Evolutionary conservation across 2,797 vertebrate species (phyloP).

Genomic region (Strix occidentalis): DNA sequence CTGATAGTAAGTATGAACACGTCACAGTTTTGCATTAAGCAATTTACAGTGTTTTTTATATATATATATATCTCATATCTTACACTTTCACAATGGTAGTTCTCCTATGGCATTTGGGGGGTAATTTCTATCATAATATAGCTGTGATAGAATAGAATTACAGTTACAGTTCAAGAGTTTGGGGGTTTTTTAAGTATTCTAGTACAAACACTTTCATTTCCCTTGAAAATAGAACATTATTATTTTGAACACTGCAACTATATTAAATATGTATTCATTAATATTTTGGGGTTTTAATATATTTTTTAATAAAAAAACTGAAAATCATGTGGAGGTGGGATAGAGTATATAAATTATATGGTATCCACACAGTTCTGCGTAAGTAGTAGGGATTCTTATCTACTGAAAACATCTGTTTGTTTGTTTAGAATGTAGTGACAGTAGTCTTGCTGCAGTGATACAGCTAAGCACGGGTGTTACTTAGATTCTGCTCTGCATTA

Average conservation of each 20-base stretch:
- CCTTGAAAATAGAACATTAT: background rate
- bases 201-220: background rate
- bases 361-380: background rate
- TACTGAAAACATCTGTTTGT: background rate
- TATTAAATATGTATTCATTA: background rate
- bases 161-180: background rate
- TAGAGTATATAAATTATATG: background rate
- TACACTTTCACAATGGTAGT: background rate
- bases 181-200: background rate
- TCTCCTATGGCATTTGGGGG: background rate
- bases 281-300: background rate
- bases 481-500: background rate
- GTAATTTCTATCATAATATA: background rate
- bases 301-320: too few species aligned
- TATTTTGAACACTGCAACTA: background rate
- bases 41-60: background rate
- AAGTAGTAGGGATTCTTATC: background rate
- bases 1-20: background rate
- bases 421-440: background rate
- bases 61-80: background rate
- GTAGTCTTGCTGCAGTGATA: background rate
- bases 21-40: background rate
- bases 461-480: background rate
- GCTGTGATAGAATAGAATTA: background rate
- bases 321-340: background rate